A percentile compares a stretch with the other conserved stretches of the same genome.
Conservation (phyloP, 2,797 vertebrate genomes). For the Rhadinocentrus ornatus region DNA sequence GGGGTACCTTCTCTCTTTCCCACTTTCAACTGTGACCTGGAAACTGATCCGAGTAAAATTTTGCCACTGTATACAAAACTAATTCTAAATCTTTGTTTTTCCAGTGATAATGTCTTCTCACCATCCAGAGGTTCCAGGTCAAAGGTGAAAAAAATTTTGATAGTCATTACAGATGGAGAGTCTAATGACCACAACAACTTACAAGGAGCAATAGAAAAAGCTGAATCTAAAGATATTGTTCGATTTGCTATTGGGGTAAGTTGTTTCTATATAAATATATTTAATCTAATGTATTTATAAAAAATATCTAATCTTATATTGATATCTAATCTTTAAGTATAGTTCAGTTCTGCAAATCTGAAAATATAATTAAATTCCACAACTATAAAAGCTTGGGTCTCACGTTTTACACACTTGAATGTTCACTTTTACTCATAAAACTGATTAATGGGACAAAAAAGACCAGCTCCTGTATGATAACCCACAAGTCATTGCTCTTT, state of each 20-base stretch:
- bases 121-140: background rate
- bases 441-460: no score
- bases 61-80: no score
- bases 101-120: constrained; percentile 57
- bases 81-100: background rate
- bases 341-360: no score
- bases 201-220: accelerated
- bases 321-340: no score
- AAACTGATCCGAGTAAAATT: background rate
- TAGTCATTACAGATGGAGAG: constrained; percentile 81
- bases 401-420: no score
- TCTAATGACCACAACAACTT: accelerated
- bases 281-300: background rate
- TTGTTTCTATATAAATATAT: background rate
- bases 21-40: background rate
- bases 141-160: constrained; percentile 67
- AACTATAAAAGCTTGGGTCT: no score
- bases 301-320: no score
- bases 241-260: constrained; percentile 81
- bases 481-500: no score
- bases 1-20: background rate
- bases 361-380: no score
- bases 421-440: no score
- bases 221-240: constrained; percentile 36
- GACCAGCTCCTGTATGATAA: no score